Conservation (phyloP, 2,113 vertebrate genomes). For the Rattus rattus region DNA sequence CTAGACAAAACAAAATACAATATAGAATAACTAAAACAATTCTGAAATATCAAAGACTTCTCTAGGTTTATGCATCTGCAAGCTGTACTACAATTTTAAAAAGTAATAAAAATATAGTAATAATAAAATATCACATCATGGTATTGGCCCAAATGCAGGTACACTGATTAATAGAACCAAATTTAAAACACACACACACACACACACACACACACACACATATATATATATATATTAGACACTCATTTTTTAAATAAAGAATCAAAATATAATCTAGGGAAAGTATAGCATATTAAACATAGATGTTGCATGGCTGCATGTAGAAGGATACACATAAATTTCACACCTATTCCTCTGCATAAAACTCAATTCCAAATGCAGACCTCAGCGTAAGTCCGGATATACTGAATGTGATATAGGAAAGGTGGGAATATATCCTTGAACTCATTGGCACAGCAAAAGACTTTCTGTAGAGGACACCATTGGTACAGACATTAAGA, state of each 20-base stretch:
- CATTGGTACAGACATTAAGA: not conserved
- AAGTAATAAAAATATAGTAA: no score
- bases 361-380: not conserved
- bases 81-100: not conserved
- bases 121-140: not conserved
- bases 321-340: not conserved
- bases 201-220: no score
- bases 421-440: not conserved
- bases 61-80: not conserved
- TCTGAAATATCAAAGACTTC: not conserved
- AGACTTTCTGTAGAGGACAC: not conserved
- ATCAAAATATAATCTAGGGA: not conserved
- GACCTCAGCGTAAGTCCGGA: not conserved
- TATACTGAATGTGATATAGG: not conserved
- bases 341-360: not conserved
- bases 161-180: not conserved
- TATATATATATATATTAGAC: not conserved
- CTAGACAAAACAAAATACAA: not conserved
- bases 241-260: not conserved
- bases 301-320: not conserved
- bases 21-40: not conserved
- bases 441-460: not conserved
- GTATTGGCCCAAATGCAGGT: not conserved
- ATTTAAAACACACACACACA: not conserved
- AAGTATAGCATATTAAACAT: not conserved